Percentiles rank a stretch among this genome's conserved stretches.
phyloP scores from a whole-genome alignment of 2,888 invertebrate species.

The Hemicrepidius hirtus region DNA sequence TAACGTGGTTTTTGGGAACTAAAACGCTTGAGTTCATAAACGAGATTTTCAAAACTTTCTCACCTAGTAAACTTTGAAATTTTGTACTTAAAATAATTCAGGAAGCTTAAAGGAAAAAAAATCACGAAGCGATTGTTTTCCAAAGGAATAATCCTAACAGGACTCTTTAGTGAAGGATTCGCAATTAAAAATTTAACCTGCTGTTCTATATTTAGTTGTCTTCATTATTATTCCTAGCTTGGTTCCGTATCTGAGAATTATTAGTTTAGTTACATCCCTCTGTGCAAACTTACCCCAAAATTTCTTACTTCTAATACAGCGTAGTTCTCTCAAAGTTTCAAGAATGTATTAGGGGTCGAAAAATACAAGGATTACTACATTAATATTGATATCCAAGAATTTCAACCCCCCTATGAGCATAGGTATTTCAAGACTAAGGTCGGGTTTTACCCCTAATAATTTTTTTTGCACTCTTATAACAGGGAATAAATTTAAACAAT shows the following conservation, averaged over 20 bases:
- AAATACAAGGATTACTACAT: not conserved
- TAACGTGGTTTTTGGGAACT: too few species aligned
- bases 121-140: slow-evolving; percentile 17
- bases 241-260: not conserved
- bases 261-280: not conserved
- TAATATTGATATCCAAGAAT: slow-evolving; percentile 11
- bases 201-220: not conserved
- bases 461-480: too few species aligned
- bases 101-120: slow-evolving; percentile 18
- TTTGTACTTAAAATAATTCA: slow-evolving; percentile 28
- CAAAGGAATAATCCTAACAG: slow-evolving; percentile 21
- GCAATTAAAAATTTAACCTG: not conserved
- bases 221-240: slow-evolving; percentile 2
- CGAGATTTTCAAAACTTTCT: not conserved
- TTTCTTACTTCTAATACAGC: slow-evolving; percentile 4
- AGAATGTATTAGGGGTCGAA: slow-evolving; percentile 6
- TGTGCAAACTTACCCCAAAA: not conserved
- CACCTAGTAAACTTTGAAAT: slow-evolving; percentile 10
- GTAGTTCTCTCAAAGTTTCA: slow-evolving; percentile 6
- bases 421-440: too few species aligned
- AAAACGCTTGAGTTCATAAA: slow-evolving; percentile 8
- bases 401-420: not conserved
- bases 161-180: too few species aligned
- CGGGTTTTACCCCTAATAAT: too few species aligned
- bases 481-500: too few species aligned